These are phyloP conservation scores for Troides aeacus DNA, from an alignment of 2,888 invertebrate genomes.

Conservation along the genomic window DNA sequence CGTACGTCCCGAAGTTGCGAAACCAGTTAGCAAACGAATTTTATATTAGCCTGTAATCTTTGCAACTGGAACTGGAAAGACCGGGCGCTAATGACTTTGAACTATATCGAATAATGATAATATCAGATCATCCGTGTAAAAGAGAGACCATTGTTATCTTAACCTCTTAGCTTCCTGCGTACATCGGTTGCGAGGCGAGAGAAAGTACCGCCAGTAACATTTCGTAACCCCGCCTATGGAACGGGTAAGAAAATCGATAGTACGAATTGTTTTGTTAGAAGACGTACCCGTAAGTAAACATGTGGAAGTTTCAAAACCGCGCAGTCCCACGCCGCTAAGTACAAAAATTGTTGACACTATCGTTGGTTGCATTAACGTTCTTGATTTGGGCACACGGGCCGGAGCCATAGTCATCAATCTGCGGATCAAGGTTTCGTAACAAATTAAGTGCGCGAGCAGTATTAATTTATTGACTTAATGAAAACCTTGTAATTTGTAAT, in stretches of 20 bases:
- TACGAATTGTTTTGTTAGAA: constrained; percentile 32
- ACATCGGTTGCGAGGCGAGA: constrained; percentile 66
- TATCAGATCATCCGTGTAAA: constrained; percentile 15
- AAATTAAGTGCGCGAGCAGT: constrained; percentile 25
- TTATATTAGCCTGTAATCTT: constrained; percentile 31
- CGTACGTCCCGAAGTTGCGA: constrained; percentile 32
- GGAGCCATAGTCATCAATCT: constrained; percentile 31
- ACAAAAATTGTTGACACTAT: constrained; percentile 27
- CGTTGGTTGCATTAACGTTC: constrained; percentile 25
- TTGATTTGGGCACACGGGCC: constrained; percentile 23
- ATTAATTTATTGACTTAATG: constrained; percentile 31
- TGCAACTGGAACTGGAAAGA: constrained; percentile 31
- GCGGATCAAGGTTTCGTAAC: constrained; percentile 32
- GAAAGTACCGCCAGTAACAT: constrained; percentile 64
- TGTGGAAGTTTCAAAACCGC: constrained; percentile 23
- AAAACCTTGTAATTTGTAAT: constrained; percentile 31
- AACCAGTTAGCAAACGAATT: constrained; percentile 36
- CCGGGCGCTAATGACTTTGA: constrained; percentile 31
- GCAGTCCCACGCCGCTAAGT: constrained; percentile 21
- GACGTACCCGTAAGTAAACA: constrained; percentile 26
- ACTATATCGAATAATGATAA: constrained; percentile 33
- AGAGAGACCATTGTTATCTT: constrained; percentile 64
- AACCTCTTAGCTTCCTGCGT: constrained; percentile 68
- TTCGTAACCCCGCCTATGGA: constrained; percentile 65
- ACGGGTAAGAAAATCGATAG: constrained; percentile 54